Conservation (phyloP, 2,888 invertebrate genomes). For the Pollenia labialis region DNA sequence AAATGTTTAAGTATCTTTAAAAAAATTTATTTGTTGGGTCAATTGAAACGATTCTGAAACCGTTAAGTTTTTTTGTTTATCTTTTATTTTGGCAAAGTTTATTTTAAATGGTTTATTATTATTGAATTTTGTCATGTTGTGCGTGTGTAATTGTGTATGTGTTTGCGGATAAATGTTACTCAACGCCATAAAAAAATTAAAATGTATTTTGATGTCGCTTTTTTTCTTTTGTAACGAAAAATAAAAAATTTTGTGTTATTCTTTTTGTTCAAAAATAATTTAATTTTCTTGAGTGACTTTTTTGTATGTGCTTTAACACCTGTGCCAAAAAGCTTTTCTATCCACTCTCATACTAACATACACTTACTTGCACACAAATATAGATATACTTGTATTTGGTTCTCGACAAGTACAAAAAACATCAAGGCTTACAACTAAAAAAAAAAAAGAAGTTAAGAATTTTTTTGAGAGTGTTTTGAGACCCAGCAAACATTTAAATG, state of each 20-base stretch:
- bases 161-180: neutral
- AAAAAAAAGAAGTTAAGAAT: conserved; percentile 43
- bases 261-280: conserved; percentile 48
- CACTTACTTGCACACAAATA: neutral
- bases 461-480: neutral
- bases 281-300: conserved; percentile 71
- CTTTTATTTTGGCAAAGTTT: neutral
- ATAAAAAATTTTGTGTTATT: conserved; percentile 23
- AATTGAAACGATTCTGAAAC: neutral
- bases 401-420: conserved; percentile 38
- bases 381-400: conserved; percentile 25
- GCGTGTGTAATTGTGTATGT: neutral
- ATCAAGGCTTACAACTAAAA: conserved; percentile 27
- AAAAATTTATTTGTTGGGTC: neutral
- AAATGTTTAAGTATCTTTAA: too few relatives aligned
- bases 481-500: conserved; percentile 16
- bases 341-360: conserved; percentile 11
- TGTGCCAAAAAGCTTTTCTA: conserved; percentile 64
- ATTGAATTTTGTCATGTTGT: neutral
- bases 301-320: conserved; percentile 62
- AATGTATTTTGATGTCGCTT: conserved; percentile 22
- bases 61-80: too few relatives aligned
- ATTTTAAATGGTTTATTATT: conserved; percentile 4
- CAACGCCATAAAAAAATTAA: conserved; percentile 40
- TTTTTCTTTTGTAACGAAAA: conserved; percentile 24